Evolutionary conservation across 2,888 invertebrate species (phyloP).

Genomic region (Troides helena): DNA sequence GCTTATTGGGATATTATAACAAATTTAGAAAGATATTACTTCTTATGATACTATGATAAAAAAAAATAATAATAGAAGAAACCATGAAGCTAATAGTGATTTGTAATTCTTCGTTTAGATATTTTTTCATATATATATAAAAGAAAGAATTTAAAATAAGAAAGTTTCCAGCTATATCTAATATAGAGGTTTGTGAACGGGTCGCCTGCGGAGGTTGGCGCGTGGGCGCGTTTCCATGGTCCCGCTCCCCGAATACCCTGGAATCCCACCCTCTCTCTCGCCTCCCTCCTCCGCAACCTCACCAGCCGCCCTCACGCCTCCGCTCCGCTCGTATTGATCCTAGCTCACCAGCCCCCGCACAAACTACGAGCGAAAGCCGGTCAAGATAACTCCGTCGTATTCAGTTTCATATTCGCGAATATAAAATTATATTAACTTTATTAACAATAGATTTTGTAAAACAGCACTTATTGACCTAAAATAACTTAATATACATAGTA

Average conservation of each 20-base stretch:
- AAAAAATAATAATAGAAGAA: too few species aligned
- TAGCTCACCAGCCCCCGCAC: conserved; percentile 34
- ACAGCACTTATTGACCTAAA: too few species aligned
- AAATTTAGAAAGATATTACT: too few species aligned
- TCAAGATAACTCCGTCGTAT: conserved; percentile 32
- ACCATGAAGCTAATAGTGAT: too few species aligned
- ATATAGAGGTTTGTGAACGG: conserved; percentile 24
- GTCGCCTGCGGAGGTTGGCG: conserved; percentile 63
- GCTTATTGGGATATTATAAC: too few species aligned
- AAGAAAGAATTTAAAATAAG: background rate
- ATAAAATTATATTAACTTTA: background rate
- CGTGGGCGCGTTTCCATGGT: conserved; percentile 74
- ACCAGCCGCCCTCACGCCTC: conserved; percentile 25
- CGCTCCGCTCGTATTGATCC: conserved; percentile 38
- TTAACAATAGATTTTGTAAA: background rate
- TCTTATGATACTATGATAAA: background rate
- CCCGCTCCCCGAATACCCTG: conserved; percentile 41
- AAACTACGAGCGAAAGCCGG: conserved; percentile 35
- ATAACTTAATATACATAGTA: too few species aligned
- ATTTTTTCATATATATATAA: background rate
- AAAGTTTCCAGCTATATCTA: background rate
- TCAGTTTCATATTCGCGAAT: conserved; percentile 23
- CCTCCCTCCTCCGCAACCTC: conserved; percentile 24
- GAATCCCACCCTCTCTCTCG: conserved; percentile 32
- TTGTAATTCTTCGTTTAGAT: background rate